Percentiles rank a stretch among this genome's conserved stretches.
Conservation (phyloP, 2,888 invertebrate genomes). For the Leptinotarsa tumamoca region DNA sequence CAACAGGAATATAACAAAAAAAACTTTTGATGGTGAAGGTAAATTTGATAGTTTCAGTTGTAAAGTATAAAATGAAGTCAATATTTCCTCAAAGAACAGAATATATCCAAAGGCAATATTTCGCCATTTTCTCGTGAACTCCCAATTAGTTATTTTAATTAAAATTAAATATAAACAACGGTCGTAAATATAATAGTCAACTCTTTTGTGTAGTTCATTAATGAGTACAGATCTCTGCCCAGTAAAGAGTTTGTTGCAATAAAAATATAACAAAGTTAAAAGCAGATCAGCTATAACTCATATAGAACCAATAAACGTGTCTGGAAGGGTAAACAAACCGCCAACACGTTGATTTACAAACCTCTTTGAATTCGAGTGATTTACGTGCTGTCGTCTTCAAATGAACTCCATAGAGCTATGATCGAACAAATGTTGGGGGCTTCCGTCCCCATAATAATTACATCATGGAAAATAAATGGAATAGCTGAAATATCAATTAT, state of each 20-base stretch:
- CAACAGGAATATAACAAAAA: not conserved
- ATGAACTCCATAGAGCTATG: not conserved
- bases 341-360: conserved; percentile 55
- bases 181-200: conserved; percentile 47
- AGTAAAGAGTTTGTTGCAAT: conserved; percentile 54
- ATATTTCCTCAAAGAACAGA: conserved; percentile 5
- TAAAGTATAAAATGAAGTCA: conserved; percentile 2
- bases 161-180: conserved; percentile 45
- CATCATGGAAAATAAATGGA: too few species aligned
- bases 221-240: conserved; percentile 45
- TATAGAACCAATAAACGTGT: conserved; percentile 58
- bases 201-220: conserved; percentile 42
- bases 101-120: conserved; percentile 26
- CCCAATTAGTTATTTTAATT: conserved; percentile 52
- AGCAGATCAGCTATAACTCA: conserved; percentile 57
- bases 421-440: not conserved
- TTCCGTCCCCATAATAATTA: not conserved
- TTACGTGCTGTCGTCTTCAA: conserved; percentile 30
- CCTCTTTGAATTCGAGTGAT: conserved; percentile 42
- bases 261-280: conserved; percentile 57
- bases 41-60: not conserved
- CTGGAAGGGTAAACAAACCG: conserved; percentile 59
- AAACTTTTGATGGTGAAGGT: not conserved
- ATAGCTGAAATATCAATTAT: too few species aligned
- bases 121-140: conserved; percentile 36